Evolutionary conservation across 2,113 vertebrate genomes (phyloP), one percentile per base, ranked within the genome.

Genomic region (Azemiops feae): DNA sequence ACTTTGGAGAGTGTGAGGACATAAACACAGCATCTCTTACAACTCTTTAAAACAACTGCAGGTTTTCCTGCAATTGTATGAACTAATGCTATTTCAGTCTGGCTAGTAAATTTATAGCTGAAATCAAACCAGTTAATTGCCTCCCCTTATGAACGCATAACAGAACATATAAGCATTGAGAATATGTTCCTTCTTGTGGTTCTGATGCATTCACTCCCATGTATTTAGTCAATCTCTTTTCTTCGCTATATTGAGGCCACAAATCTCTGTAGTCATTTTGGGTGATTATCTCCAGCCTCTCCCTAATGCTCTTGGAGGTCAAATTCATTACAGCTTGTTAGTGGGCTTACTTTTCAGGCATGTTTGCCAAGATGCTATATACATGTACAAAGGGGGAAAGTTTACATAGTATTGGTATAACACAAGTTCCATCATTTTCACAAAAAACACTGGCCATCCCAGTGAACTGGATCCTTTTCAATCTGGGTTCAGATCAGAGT

Each of bases 261-360:
- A 96, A 97, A 95, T 95, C 95, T 96, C 96, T 96, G 94, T 97
- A 97, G 96, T 97, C 95, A 95, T 97, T 97, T 98, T 96, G 97
- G 96, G 97, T 96, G 96, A 97, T 97, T 98, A 97, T 98, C 97
- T 97, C 96, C 96, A 97, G 96, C 97, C 97, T 97, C 95, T 97
- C 96, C 96, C 94, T 94, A 96, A 96, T 94, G 96, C 93, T 97
- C 97, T 97, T 96, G 0, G 92, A 97, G 98, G 97, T 98, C 97
- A 98, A 97, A 98, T 97, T 96, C 95, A 98, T 98, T 98, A 98
- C 94, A 97, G 95, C 89, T 20, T 96, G 94, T 96, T 95, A 92
- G 91, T 88, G 8, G 95, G 94, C 93, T 96, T 94, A 96, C 95
- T 95, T 95, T 95, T 96, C 96, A 95, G 93, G 95, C 94, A n/a